Percentiles rank a stretch among this genome's conserved stretches.
Conservation (phyloP, 2,113 vertebrate species). For the Corynorhinus townsendii region DNA sequence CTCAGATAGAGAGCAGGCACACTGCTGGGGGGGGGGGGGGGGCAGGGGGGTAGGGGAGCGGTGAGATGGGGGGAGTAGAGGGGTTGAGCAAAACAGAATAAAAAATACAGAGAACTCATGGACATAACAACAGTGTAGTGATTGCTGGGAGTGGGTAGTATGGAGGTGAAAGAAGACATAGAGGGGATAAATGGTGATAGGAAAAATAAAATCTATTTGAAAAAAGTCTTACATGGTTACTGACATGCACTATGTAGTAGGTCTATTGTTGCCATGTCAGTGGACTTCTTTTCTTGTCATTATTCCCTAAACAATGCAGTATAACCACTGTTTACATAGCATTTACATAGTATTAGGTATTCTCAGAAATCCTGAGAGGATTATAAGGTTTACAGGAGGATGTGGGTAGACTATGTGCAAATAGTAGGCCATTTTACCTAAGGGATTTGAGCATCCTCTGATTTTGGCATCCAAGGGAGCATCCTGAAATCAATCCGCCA, state of each 20-base stretch:
- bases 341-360: background rate
- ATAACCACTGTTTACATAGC: background rate
- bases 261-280: background rate
- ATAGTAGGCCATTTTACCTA: background rate
- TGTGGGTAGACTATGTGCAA: background rate
- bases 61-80: too few relatives aligned
- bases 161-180: background rate
- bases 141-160: background rate
- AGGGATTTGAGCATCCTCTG: background rate
- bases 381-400: background rate
- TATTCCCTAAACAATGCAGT: background rate
- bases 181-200: background rate
- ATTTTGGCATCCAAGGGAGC: background rate
- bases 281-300: background rate
- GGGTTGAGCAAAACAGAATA: background rate
- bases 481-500: background rate
- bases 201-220: background rate
- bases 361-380: background rate
- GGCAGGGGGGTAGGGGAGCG: too few relatives aligned
- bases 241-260: background rate
- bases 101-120: background rate
- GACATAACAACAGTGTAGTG: background rate
- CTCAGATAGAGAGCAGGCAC: background rate
- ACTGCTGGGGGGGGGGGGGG: background rate
- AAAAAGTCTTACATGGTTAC: background rate